Evolutionary conservation across 2,113 vertebrate genomes (phyloP).

Genomic region (Elanus axillaris): DNA sequence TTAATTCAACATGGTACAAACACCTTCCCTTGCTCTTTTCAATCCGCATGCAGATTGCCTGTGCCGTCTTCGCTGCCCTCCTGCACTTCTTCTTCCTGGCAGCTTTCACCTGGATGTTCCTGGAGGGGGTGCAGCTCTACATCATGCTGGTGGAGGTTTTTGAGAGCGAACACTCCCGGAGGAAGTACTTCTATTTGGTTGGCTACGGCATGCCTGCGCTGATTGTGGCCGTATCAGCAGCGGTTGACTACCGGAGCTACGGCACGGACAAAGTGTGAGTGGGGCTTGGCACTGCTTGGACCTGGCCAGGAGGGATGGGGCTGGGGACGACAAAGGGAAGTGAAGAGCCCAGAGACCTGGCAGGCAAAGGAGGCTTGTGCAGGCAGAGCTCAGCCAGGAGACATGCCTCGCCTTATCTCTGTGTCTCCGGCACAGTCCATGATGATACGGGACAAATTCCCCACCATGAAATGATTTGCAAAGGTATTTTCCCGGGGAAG

Average conservation of each 20-base stretch:
- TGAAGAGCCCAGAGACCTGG: neutral
- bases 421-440: neutral
- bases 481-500: neutral
- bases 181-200: slow-evolving; percentile 93
- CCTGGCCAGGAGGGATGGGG: neutral
- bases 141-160: slow-evolving; percentile 99
- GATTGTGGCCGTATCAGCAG: slow-evolving; percentile 91
- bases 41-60: slow-evolving; percentile 80
- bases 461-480: neutral
- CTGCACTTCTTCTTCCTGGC: slow-evolving; percentile 99
- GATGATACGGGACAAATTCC: neutral
- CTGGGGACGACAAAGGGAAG: neutral
- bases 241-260: slow-evolving; percentile 94
- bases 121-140: slow-evolving; percentile 97
- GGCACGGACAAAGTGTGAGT: slow-evolving; percentile 97
- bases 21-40: neutral
- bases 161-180: slow-evolving; percentile 93
- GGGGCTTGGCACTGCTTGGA: neutral
- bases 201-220: slow-evolving; percentile 94
- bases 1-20: neutral
- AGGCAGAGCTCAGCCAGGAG: neutral
- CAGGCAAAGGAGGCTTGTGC: neutral
- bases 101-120: slow-evolving; percentile 99
- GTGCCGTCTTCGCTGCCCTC: slow-evolving; percentile 92
- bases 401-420: neutral